phyloP scores from a whole-genome alignment of 2,113 vertebrate genomes.

The Melanotaenia duboulayi region DNA sequence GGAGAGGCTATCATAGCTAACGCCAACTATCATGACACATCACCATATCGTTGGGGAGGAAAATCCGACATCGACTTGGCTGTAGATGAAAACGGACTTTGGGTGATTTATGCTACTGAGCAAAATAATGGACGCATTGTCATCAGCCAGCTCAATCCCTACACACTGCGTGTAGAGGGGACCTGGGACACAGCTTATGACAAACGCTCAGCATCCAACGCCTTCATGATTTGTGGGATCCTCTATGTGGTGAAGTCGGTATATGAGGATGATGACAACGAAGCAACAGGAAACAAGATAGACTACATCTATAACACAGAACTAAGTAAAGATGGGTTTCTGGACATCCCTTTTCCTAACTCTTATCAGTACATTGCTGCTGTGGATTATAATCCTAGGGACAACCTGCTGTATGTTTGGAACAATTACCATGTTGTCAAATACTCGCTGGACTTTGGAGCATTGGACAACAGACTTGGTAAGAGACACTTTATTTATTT shows the following conservation, averaged over 20 bases:
- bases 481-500: slow-evolving; percentile 48
- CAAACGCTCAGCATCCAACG: slow-evolving; percentile 97
- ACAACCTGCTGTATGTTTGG: slow-evolving; percentile 98
- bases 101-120: slow-evolving; percentile 99
- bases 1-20: slow-evolving; percentile 98
- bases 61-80: slow-evolving; percentile 98
- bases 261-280: slow-evolving; percentile 98
- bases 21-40: slow-evolving; percentile 98
- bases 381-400: slow-evolving; percentile 99
- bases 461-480: slow-evolving; percentile 93
- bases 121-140: slow-evolving; percentile 98
- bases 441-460: slow-evolving; percentile 96
- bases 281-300: slow-evolving; percentile 98
- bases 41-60: slow-evolving; percentile 97
- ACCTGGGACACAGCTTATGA: slow-evolving; percentile 99
- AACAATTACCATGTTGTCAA: slow-evolving; percentile 99
- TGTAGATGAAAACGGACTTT: slow-evolving; percentile 97
- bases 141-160: slow-evolving; percentile 97
- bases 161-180: slow-evolving; percentile 94
- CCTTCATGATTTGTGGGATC: slow-evolving; percentile 99
- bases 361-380: slow-evolving; percentile 99
- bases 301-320: slow-evolving; percentile 99
- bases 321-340: slow-evolving; percentile 93
- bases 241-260: slow-evolving; percentile 97
- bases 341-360: slow-evolving; percentile 97